Evolutionary conservation across 1,140 invertebrate genomes (phyloP).

Genomic region (Zaprionus inermis): DNA sequence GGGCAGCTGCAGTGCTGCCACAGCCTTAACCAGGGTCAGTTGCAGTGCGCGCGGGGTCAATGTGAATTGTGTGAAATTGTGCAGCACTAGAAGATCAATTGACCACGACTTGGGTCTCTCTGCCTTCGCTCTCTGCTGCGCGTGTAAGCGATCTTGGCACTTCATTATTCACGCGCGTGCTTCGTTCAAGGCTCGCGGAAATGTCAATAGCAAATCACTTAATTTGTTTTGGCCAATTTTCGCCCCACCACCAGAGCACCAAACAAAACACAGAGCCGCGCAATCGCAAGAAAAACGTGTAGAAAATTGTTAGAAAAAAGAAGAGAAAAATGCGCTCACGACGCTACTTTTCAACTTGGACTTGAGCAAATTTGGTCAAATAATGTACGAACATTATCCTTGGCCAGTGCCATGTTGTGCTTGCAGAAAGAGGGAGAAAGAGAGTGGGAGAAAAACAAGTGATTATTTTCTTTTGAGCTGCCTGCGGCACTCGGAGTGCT

Average conservation of each 20-base stretch:
- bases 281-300: slow-evolving; percentile 53
- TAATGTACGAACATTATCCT: slow-evolving; percentile 75
- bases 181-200: slow-evolving; percentile 76
- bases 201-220: slow-evolving; percentile 84
- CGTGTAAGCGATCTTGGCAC: slow-evolving; percentile 83
- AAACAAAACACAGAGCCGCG: slow-evolving; percentile 46
- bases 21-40: slow-evolving; percentile 68
- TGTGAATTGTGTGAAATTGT: slow-evolving; percentile 80
- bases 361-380: slow-evolving; percentile 69
- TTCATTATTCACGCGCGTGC: slow-evolving; percentile 83
- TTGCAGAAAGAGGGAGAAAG: slow-evolving; percentile 17
- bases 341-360: slow-evolving; percentile 56
- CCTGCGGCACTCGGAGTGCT: slow-evolving; percentile 23
- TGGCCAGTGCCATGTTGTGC: slow-evolving; percentile 41
- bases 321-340: slow-evolving; percentile 52
- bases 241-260: slow-evolving; percentile 40
- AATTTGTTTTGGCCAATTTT: slow-evolving; percentile 83
- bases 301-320: slow-evolving; percentile 48
- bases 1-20: background rate
- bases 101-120: slow-evolving; percentile 24
- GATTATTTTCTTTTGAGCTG: slow-evolving; percentile 55
- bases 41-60: slow-evolving; percentile 71
- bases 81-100: slow-evolving; percentile 46
- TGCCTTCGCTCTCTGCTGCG: slow-evolving; percentile 14
- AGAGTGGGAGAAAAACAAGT: slow-evolving; percentile 15